These are phyloP conservation scores for Dynastes hyllus DNA, from an alignment of 2,888 invertebrate genomes.

Conservation along the genomic window DNA sequence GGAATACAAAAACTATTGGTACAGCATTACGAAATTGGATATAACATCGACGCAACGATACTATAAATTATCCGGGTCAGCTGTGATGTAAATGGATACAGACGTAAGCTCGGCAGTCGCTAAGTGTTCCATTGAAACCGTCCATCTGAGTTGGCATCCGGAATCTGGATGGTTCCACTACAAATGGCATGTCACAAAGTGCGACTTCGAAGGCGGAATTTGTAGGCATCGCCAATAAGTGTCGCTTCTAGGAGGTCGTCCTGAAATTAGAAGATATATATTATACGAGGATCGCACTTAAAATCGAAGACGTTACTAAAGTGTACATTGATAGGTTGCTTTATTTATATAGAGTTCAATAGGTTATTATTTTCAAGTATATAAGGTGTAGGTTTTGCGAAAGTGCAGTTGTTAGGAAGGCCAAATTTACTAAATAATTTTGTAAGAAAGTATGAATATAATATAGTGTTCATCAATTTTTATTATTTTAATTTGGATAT, in stretches of 20 bases:
- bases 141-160: background rate
- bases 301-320: too few species aligned
- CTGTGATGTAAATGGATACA: constrained; percentile 29
- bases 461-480: too few species aligned
- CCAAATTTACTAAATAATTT: too few species aligned
- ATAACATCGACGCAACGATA: background rate
- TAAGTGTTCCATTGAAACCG: constrained; percentile 25
- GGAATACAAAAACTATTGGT: background rate
- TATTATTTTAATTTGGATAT: too few species aligned
- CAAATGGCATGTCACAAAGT: constrained; percentile 15
- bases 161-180: constrained; percentile 8
- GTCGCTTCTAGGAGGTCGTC: background rate
- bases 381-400: too few species aligned
- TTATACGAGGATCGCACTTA: too few species aligned
- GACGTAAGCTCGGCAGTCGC: constrained; percentile 11
- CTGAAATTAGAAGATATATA: background rate
- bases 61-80: constrained; percentile 29
- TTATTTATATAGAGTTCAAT: too few species aligned
- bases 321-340: too few species aligned
- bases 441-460: too few species aligned
- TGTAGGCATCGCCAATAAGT: background rate
- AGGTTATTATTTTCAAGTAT: too few species aligned
- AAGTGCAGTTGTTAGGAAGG: too few species aligned
- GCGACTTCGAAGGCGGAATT: background rate
- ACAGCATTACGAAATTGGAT: constrained; percentile 1